phyloP scores from a whole-genome alignment of 2,888 invertebrate species.

The Scrobipalpa atriplicella region DNA sequence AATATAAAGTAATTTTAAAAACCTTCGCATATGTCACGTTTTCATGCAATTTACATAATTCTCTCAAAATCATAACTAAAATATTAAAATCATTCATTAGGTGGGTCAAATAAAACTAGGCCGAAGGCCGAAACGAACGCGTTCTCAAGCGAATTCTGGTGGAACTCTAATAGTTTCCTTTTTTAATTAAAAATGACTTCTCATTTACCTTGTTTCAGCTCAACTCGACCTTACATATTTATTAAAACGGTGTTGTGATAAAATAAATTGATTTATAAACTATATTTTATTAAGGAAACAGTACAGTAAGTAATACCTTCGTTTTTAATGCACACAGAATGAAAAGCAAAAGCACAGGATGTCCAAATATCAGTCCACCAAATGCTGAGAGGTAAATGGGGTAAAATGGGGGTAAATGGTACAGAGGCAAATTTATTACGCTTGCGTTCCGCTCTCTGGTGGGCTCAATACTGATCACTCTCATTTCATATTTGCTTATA shows the following conservation, averaged over 20 bases:
- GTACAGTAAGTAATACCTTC: neutral
- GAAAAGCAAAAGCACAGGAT: neutral
- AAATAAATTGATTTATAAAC: conserved; percentile 5
- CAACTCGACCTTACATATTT: conserved; percentile 50
- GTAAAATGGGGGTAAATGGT: too few species aligned
- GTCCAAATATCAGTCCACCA: neutral
- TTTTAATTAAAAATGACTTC: neutral
- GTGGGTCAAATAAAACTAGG: conserved; percentile 48
- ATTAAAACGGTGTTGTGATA: neutral
- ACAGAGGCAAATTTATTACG: too few species aligned
- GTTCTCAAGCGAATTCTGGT: neutral
- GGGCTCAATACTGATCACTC: neutral
- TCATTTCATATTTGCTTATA: neutral
- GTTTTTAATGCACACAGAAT: neutral
- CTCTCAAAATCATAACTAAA: conserved; percentile 44
- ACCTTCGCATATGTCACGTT: neutral
- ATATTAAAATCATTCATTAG: conserved; percentile 61
- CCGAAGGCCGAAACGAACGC: neutral
- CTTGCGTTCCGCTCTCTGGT: too few species aligned
- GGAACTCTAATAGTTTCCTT: too few species aligned
- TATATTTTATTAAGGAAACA: neutral
- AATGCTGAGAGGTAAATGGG: too few species aligned
- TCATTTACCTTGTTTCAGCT: neutral
- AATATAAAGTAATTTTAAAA: conserved; percentile 8
- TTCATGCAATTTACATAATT: conserved; percentile 33